Percentiles rank a stretch among this genome's conserved stretches.
phyloP scores from a whole-genome alignment of 2,797 vertebrate species.

The Cuniculus paca region DNA sequence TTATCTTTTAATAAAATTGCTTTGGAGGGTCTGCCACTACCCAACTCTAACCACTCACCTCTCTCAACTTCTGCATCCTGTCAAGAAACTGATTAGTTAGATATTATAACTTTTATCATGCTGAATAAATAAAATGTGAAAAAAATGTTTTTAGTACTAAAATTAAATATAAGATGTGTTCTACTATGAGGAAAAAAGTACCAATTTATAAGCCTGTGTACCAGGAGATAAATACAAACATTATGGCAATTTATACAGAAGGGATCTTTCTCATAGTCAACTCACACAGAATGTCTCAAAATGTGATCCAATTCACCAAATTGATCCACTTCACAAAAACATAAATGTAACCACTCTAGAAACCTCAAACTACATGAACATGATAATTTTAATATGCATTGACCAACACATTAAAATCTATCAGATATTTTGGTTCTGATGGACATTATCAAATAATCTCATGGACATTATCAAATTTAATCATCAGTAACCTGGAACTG shows the following conservation, averaged over 20 bases:
- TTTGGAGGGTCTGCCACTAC: not conserved
- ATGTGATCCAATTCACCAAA: constrained; percentile 17
- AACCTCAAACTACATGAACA: not conserved
- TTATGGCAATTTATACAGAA: not conserved
- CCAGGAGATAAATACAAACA: not conserved
- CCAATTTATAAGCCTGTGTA: not conserved
- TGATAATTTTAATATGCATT: not conserved
- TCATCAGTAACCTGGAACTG: constrained; percentile 4
- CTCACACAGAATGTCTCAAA: constrained; percentile 18
- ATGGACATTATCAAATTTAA: not conserved
- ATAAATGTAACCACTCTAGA: not conserved
- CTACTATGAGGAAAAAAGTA: not conserved
- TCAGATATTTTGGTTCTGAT: not conserved
- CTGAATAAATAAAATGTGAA: constrained; percentile 43
- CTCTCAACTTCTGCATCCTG: not conserved
- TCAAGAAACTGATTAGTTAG: constrained; percentile 11
- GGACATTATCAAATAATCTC: not conserved
- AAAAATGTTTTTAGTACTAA: constrained; percentile 27
- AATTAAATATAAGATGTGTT: not conserved
- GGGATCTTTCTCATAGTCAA: not conserved
- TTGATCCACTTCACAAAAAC: constrained; percentile 33
- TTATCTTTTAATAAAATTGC: constrained; percentile 38
- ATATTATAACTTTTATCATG: not conserved
- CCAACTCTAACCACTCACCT: not conserved
- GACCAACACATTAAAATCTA: not conserved